phyloP scores from a whole-genome alignment of 2,113 vertebrate species.

The Solea solea region DNA sequence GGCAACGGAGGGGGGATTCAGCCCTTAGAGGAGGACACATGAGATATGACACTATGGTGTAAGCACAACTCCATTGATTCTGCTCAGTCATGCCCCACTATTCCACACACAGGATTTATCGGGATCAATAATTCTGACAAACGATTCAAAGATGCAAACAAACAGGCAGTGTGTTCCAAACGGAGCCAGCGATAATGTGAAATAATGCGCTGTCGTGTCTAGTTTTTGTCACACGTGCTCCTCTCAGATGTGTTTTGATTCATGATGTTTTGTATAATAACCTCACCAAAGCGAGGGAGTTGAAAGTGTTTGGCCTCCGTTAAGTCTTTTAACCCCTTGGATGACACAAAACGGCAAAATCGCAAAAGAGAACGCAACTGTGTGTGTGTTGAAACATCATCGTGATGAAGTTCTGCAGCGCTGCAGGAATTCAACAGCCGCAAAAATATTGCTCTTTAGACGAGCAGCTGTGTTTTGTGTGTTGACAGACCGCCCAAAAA shows the following conservation, averaged over 20 bases:
- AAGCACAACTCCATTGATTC: conserved; percentile 79
- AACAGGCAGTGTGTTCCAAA: conserved; percentile 49
- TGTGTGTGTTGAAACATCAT: too few relatives aligned
- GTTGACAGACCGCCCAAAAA: too few relatives aligned
- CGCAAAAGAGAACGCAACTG: too few relatives aligned
- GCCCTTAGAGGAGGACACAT: conserved; percentile 52
- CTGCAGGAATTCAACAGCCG: too few relatives aligned
- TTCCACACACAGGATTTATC: conserved; percentile 64
- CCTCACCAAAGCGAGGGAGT: not conserved
- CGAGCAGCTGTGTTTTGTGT: too few relatives aligned
- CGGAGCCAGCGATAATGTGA: conserved; percentile 30
- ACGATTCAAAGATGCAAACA: conserved; percentile 60
- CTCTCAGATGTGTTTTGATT: conserved; percentile 25
- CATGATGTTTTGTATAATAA: conserved; percentile 13
- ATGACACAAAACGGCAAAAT: too few relatives aligned
- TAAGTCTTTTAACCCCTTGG: too few relatives aligned
- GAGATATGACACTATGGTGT: conserved; percentile 71
- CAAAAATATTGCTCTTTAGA: too few relatives aligned
- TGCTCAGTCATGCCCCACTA: conserved; percentile 57
- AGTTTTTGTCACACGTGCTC: conserved; percentile 26
- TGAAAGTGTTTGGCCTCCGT: not conserved
- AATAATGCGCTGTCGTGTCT: conserved; percentile 42
- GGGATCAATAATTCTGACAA: conserved; percentile 72
- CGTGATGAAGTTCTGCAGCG: too few relatives aligned
- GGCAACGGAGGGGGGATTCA: conserved; percentile 16